Conservation (phyloP, 1,140 invertebrate genomes). For the Drusus annulatus region DNA sequence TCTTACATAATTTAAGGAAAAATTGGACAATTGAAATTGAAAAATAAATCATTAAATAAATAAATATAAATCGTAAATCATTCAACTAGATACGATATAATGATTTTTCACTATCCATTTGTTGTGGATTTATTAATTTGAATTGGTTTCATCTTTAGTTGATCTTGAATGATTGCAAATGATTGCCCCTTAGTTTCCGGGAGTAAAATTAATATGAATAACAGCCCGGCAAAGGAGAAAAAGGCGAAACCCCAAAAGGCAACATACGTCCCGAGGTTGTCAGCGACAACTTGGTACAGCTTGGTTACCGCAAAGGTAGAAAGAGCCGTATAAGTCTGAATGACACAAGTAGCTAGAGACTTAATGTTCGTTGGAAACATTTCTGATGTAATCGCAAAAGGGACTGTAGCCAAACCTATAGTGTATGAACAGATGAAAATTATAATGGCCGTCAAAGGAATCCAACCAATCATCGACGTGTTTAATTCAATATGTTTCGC, state of each 20-base stretch:
- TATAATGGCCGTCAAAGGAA: slow-evolving; percentile 79
- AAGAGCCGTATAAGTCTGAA: slow-evolving; percentile 69
- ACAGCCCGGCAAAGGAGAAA: slow-evolving; percentile 74
- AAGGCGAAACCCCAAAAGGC: slow-evolving; percentile 83
- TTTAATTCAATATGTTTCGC: slow-evolving; percentile 67
- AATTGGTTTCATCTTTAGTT: slow-evolving; percentile 59
- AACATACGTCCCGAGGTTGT: slow-evolving; percentile 76
- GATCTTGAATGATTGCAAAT: slow-evolving; percentile 72
- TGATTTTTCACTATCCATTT: slow-evolving; percentile 22
- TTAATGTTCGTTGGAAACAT: slow-evolving; percentile 82
- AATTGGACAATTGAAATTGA: no score
- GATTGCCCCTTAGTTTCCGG: slow-evolving; percentile 90
- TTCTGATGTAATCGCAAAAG: slow-evolving; percentile 82
- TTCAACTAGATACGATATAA: not conserved
- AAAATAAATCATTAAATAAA: not conserved
- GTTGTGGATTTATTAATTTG: slow-evolving; percentile 13
- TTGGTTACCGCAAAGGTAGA: slow-evolving; percentile 81
- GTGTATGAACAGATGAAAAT: slow-evolving; percentile 81
- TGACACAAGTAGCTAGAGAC: slow-evolving; percentile 75
- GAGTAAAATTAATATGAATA: slow-evolving; percentile 77
- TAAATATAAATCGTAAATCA: no score
- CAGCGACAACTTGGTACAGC: slow-evolving; percentile 78
- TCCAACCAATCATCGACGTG: slow-evolving; percentile 68
- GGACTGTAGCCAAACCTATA: slow-evolving; percentile 81
- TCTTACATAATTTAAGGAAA: not conserved